Conservation (phyloP, 2,113 vertebrate genomes). For the Calypte anna region DNA sequence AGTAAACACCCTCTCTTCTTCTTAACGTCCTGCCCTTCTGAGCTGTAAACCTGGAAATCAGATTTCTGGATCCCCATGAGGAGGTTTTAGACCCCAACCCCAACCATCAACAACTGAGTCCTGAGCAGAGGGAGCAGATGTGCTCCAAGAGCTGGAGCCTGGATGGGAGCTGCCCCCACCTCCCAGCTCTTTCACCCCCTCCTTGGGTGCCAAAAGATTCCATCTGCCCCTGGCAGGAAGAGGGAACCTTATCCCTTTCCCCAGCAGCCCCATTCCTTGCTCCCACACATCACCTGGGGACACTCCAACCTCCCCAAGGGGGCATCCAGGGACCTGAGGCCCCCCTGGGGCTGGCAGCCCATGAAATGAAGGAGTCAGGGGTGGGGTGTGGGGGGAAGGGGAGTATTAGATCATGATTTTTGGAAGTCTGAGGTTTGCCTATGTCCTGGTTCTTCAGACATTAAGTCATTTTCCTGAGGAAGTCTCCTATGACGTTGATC, state of each 20-base stretch:
- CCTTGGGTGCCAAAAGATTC: background rate
- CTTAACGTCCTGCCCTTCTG: too few species aligned
- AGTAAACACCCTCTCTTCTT: too few species aligned
- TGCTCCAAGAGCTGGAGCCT: background rate
- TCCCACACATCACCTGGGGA: accelerated
- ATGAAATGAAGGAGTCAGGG: background rate
- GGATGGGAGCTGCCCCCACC: background rate
- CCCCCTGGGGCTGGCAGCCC: slow-evolving; percentile 37
- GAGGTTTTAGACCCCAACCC: too few species aligned
- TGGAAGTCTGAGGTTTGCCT: background rate
- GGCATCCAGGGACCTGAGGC: background rate
- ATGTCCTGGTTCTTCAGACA: slow-evolving; percentile 51
- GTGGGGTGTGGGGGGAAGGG: background rate
- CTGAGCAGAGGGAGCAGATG: too few species aligned
- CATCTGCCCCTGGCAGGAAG: accelerated
- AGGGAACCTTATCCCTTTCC: background rate
- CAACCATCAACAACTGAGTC: too few species aligned
- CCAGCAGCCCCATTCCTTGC: background rate
- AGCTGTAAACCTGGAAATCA: too few species aligned
- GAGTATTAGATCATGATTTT: slow-evolving; percentile 45
- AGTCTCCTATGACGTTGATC: slow-evolving; percentile 5
- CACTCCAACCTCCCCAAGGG: background rate
- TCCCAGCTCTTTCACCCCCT: background rate
- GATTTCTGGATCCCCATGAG: too few species aligned
- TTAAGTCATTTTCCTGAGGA: slow-evolving; percentile 69